Conservation (phyloP, 2,888 invertebrate species). For the Gari tellinella region DNA sequence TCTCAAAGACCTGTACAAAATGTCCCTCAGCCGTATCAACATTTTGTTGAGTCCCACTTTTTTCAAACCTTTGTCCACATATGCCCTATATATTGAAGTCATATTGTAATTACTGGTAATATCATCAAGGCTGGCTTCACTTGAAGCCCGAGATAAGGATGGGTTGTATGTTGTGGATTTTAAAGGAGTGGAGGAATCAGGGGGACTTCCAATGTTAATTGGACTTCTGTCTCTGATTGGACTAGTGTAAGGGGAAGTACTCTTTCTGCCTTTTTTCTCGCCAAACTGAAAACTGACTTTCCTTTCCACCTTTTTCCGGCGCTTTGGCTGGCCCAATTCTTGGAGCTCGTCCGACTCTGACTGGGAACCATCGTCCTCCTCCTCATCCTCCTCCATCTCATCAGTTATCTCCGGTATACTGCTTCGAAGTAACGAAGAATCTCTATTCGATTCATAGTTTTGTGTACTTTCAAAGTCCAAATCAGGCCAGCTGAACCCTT, state of each 20-base stretch:
- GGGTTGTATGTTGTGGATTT: conserved; percentile 52
- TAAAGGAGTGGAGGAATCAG: conserved; percentile 70
- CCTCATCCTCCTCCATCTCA: conserved; percentile 50
- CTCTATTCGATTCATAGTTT: conserved; percentile 26
- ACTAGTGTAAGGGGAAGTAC: conserved; percentile 31
- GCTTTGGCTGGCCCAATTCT: conserved; percentile 12
- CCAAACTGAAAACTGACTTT: conserved; percentile 54
- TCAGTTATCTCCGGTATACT: conserved; percentile 70
- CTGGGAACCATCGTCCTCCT: conserved; percentile 43
- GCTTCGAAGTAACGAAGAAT: conserved; percentile 35
- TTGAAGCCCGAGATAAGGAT: conserved; percentile 75
- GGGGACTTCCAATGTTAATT: conserved; percentile 52
- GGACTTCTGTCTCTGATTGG: conserved; percentile 68
- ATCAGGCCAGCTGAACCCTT: conserved; percentile 80
- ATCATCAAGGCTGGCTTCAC: conserved; percentile 79
- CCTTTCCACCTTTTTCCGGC: conserved; percentile 31
- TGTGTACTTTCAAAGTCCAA: conserved; percentile 73
- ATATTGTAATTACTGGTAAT: conserved; percentile 3
- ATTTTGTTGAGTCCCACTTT: conserved; percentile 93
- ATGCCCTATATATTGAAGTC: conserved; percentile 87
- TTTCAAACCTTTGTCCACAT: conserved; percentile 94
- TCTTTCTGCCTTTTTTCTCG: conserved; percentile 13
- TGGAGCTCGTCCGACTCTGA: conserved; percentile 3
- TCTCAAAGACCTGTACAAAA: conserved; percentile 82
- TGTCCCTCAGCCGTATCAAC: conserved; percentile 89